A percentile compares a stretch with the other conserved stretches of the same genome.
phyloP scores from a whole-genome alignment of 2,113 vertebrate species.

The Ictalurus furcatus region DNA sequence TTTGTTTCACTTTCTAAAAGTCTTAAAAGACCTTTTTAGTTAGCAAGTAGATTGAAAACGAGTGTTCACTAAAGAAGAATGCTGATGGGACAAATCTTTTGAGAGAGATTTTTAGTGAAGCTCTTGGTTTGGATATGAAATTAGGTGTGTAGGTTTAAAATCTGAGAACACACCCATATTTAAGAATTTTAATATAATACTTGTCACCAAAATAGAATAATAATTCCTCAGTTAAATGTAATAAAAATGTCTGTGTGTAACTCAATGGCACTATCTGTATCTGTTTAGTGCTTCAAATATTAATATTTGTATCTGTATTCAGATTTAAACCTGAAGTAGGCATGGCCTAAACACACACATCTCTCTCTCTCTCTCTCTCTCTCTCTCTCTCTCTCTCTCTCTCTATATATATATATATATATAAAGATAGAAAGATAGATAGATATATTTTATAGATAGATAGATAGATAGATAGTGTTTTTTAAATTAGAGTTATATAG shows the following conservation, averaged over 20 bases:
- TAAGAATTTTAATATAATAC: not conserved
- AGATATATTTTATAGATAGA: no score
- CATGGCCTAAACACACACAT: no score
- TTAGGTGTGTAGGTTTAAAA: not conserved
- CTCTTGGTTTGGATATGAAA: not conserved
- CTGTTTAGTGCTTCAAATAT: not conserved
- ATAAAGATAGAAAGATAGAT: no score
- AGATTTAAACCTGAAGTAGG: no score
- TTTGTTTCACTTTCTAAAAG: not conserved
- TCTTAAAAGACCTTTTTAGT: not conserved
- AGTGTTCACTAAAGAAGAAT: not conserved
- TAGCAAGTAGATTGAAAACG: not conserved
- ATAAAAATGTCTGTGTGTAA: no score
- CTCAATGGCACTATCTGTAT: no score
- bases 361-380: no score
- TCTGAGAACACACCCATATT: not conserved
- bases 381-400: no score
- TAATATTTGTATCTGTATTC: no score
- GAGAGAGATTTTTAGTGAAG: not conserved
- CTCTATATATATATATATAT: no score
- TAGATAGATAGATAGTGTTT: no score
- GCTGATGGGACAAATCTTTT: not conserved
- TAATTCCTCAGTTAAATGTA: not conserved
- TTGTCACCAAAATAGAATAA: not conserved
- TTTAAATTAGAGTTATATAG: no score